Evolutionary conservation across 2,888 invertebrate species (phyloP).

Genomic region (Helicoverpa assulta): DNA sequence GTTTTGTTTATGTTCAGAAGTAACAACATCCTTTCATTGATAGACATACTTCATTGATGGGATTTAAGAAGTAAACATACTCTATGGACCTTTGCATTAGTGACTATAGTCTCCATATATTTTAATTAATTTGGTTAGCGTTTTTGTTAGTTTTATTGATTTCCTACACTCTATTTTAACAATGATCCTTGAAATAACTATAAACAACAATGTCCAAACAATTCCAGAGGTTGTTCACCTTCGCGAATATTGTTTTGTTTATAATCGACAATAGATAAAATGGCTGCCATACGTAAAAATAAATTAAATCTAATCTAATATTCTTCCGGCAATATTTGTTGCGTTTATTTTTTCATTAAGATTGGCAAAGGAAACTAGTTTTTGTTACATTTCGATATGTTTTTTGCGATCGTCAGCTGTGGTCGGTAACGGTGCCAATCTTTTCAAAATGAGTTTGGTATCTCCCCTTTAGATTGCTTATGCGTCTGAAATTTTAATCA

Average conservation of each 20-base stretch:
- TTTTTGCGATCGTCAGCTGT: conserved; percentile 51
- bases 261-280: conserved; percentile 30
- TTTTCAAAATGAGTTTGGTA: conserved; percentile 41
- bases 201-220: conserved; percentile 3
- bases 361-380: conserved; percentile 40
- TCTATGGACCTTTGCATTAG: not conserved
- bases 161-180: conserved; percentile 21
- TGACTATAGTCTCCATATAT: not conserved
- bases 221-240: conserved; percentile 36
- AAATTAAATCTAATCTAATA: conserved; percentile 26
- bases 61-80: not conserved
- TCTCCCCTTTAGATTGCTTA: conserved; percentile 44
- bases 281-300: conserved; percentile 25
- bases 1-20: conserved; percentile 30
- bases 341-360: conserved; percentile 18
- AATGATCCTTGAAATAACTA: conserved; percentile 10
- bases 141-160: conserved; percentile 14
- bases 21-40: conserved; percentile 10
- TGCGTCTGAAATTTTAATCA: conserved; percentile 25
- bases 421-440: conserved; percentile 57
- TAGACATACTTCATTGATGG: conserved; percentile 9
- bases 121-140: not conserved
- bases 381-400: conserved; percentile 29
- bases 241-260: conserved; percentile 14
- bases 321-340: conserved; percentile 30